A percentile compares a stretch with the other conserved stretches of the same genome.
Conservation (phyloP, 2,797 vertebrate species). For the Ambastaia sidthimunki region DNA sequence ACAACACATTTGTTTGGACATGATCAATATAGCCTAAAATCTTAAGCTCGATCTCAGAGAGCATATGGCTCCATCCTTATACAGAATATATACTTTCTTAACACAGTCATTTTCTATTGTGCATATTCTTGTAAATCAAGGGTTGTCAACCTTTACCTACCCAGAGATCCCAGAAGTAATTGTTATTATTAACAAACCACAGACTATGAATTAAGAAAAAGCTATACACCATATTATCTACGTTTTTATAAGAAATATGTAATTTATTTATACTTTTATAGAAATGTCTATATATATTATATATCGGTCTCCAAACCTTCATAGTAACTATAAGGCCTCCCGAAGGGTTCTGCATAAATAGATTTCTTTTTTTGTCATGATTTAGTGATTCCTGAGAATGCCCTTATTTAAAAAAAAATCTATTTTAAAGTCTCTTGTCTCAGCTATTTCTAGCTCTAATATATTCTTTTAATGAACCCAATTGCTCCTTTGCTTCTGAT, state of each 20-base stretch:
- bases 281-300: not conserved
- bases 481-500: not conserved
- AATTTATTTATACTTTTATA: not conserved
- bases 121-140: not conserved
- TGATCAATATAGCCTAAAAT: conserved; percentile 20
- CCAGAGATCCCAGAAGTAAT: not conserved
- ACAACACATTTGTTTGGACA: not conserved
- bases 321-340: not conserved
- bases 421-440: conserved; percentile 1
- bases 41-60: not conserved
- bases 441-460: conserved; percentile 17
- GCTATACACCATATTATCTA: not conserved
- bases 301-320: no score
- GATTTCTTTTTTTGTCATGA: conserved; percentile 12
- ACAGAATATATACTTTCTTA: not conserved
- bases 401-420: conserved; percentile 22
- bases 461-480: conserved; percentile 11
- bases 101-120: conserved; percentile 1
- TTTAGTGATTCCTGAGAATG: not conserved
- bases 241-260: not conserved
- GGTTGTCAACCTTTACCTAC: not conserved
- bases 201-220: not conserved
- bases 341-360: not conserved
- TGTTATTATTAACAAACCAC: not conserved
- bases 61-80: not conserved